Conservation (phyloP, 2,797 vertebrate genomes). For the Macrochelys suwanniensis region DNA sequence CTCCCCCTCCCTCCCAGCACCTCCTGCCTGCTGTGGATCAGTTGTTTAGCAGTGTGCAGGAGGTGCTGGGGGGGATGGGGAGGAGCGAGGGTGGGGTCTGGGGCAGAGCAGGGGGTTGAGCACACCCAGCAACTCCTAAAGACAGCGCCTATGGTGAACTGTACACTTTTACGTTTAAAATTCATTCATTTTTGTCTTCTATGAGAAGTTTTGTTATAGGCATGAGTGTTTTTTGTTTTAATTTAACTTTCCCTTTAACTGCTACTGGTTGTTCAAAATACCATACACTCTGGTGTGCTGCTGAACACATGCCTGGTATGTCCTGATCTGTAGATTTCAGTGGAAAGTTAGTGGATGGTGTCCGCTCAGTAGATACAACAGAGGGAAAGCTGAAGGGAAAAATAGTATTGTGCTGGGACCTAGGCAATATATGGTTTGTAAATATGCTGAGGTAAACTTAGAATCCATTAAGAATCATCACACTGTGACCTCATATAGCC, state of each 20-base stretch:
- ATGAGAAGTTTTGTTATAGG: background rate
- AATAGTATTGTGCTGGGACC: background rate
- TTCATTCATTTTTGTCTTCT: background rate
- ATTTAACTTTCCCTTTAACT: background rate
- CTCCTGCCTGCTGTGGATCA: too few species aligned
- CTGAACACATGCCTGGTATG: background rate
- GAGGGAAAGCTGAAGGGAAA: background rate
- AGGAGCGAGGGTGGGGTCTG: too few species aligned
- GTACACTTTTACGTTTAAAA: background rate
- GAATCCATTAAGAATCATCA: background rate
- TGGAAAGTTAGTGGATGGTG: background rate
- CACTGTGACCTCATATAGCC: background rate
- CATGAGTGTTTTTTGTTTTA: background rate
- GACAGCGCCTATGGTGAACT: too few species aligned
- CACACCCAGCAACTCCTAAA: too few species aligned
- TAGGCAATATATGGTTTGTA: background rate
- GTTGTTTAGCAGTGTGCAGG: too few species aligned
- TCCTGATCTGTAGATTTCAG: background rate
- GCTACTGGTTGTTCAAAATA: background rate
- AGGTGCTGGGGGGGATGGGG: too few species aligned
- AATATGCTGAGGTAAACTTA: accelerated
- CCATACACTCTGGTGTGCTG: background rate
- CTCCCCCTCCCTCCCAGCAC: too few species aligned
- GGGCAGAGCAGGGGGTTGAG: too few species aligned
- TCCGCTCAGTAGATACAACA: accelerated